phyloP scores from a whole-genome alignment of 2,113 vertebrate species.

The Mus pahari region DNA sequence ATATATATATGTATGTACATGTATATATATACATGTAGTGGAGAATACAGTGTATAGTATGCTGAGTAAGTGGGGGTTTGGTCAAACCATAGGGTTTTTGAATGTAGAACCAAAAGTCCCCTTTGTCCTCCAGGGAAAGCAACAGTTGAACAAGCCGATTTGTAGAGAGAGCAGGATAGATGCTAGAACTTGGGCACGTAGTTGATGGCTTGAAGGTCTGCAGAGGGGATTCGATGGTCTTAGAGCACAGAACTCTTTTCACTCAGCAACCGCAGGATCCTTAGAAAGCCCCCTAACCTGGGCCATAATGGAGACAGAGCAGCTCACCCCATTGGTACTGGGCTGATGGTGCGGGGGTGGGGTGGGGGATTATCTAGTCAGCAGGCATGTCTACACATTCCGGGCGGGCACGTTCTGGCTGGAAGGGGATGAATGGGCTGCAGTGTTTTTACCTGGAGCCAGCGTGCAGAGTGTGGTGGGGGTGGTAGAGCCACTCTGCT shows the following conservation, averaged over 20 bases:
- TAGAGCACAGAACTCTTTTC: not conserved
- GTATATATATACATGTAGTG: not conserved
- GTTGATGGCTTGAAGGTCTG: not conserved
- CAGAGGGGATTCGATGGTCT: not conserved
- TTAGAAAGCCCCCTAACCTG: slow-evolving; percentile 44
- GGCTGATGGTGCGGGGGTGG: not conserved
- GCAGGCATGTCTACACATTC: slow-evolving; percentile 50
- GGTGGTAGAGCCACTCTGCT: slow-evolving; percentile 4
- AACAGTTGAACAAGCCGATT: not conserved
- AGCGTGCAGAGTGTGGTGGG: not conserved
- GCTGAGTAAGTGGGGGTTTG: slow-evolving; percentile 27
- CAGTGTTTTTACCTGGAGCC: slow-evolving; percentile 72
- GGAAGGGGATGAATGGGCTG: slow-evolving; percentile 63
- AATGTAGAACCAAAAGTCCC: not conserved
- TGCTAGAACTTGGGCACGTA: not conserved
- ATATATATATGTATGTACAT: not conserved
- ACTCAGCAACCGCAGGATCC: not conserved
- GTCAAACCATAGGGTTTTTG: not conserved
- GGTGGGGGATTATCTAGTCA: not conserved
- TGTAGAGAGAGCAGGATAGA: not conserved
- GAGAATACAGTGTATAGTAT: not conserved
- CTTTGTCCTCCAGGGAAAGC: not conserved
- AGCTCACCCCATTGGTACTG: not conserved
- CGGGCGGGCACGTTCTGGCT: not conserved
- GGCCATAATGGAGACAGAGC: slow-evolving; percentile 61